Percentiles rank a stretch among this genome's conserved stretches.
phyloP scores from a whole-genome alignment of 2,888 invertebrate genomes.

The Mimachlamys varia region DNA sequence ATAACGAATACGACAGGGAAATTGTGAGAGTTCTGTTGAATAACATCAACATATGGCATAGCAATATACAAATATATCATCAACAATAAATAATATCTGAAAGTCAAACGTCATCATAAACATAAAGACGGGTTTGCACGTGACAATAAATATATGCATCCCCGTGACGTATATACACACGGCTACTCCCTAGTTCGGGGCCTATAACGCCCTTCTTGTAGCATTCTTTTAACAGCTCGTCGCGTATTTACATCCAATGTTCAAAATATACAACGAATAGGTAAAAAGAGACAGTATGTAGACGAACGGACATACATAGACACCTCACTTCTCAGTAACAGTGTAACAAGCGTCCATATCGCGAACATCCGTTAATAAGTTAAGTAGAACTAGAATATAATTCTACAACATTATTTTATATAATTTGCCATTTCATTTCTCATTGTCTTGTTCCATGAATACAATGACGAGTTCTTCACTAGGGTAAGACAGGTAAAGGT shows the following conservation, averaged over 20 bases:
- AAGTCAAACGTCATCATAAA: not conserved
- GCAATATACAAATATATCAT: not conserved
- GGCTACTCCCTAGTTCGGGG: too few species aligned
- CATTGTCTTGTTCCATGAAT: not conserved
- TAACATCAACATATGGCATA: not conserved
- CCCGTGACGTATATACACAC: not conserved
- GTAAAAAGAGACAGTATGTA: not conserved
- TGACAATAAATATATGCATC: not conserved
- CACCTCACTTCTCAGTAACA: not conserved
- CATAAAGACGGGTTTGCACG: not conserved
- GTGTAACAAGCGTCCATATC: not conserved
- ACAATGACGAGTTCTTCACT: not conserved
- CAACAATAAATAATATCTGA: not conserved
- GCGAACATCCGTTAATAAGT: not conserved
- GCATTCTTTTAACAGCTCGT: not conserved
- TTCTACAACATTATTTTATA: not conserved
- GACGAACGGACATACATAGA: not conserved
- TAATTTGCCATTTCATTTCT: slow-evolving; percentile 19
- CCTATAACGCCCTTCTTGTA: too few species aligned
- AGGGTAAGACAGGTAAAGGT: not conserved
- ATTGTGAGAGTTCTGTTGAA: not conserved
- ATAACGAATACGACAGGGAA: too few species aligned
- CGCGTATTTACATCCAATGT: not conserved
- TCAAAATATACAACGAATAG: not conserved
- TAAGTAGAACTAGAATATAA: not conserved